phyloP scores from a whole-genome alignment of 2,113 vertebrate genomes.

The Erpornis zantholeuca region DNA sequence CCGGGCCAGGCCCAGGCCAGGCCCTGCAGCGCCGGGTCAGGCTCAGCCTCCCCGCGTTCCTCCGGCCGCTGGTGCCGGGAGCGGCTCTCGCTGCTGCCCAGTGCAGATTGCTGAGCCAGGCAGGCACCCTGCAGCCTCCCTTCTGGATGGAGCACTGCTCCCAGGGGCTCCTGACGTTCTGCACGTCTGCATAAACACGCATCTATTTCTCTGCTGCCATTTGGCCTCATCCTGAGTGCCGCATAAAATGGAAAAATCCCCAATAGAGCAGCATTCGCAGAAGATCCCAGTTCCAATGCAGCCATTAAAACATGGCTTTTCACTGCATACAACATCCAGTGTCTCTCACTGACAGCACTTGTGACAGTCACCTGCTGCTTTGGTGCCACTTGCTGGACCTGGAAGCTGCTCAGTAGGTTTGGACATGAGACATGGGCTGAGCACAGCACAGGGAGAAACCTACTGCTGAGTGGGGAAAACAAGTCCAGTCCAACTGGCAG shows the following conservation, averaged over 20 bases:
- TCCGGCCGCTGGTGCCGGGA: neutral
- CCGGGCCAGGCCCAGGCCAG: neutral
- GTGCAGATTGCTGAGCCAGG: neutral
- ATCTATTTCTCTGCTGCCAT: neutral
- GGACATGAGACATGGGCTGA: neutral
- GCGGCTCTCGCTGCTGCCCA: fast-evolving
- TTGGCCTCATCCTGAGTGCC: neutral
- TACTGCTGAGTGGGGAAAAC: neutral
- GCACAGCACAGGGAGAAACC: neutral
- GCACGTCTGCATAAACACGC: fast-evolving
- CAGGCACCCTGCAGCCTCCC: neutral
- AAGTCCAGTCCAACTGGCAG: neutral
- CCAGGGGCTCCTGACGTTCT: neutral
- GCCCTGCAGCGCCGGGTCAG: conserved; percentile 3
- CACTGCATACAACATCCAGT: neutral
- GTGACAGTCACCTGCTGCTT: neutral
- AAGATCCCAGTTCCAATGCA: neutral
- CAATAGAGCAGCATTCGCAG: neutral
- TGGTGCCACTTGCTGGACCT: neutral
- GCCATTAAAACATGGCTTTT: neutral
- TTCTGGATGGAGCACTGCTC: fast-evolving
- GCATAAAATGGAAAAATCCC: neutral
- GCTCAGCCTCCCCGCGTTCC: neutral
- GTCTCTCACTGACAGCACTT: neutral
- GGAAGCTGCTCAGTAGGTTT: neutral